These are phyloP conservation scores for Nyctibius bracteatus DNA, from an alignment of 2,113 vertebrate species.

Conservation along the genomic window DNA sequence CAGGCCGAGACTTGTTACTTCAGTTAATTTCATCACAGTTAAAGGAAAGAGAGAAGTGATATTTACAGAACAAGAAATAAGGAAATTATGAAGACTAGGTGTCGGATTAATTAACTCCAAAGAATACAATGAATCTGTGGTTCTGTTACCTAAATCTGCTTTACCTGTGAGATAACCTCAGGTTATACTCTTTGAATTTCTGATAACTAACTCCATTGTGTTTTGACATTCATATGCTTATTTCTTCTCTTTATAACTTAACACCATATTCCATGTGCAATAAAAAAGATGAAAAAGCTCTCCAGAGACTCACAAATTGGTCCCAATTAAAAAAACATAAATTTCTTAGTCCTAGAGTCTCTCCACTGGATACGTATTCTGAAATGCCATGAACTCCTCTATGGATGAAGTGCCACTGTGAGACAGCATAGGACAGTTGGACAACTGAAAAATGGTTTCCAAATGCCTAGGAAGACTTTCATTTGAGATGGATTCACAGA, in stretches of 20 bases:
- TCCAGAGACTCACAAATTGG: neutral
- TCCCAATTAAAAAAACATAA: neutral
- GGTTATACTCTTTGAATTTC: neutral
- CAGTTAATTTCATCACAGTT: neutral
- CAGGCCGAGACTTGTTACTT: neutral
- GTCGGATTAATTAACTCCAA: neutral
- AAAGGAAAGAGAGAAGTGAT: neutral
- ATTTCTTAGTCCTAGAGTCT: neutral
- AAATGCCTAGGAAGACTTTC: neutral
- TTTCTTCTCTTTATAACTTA: neutral
- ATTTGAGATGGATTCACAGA: neutral
- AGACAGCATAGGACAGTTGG: neutral
- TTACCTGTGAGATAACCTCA: neutral
- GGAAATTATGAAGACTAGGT: neutral
- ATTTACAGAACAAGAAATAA: neutral
- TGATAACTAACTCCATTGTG: neutral
- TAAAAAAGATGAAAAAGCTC: neutral
- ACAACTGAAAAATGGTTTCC: neutral
- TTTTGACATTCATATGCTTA: neutral
- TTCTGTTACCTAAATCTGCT: neutral
- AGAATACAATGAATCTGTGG: neutral
- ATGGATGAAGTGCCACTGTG: neutral
- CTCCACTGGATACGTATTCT: neutral
- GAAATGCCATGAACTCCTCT: neutral
- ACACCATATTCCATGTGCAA: neutral